These are phyloP conservation scores for Zaprionus nigranus DNA, from an alignment of 1,140 invertebrate genomes.

Conservation along the genomic window DNA sequence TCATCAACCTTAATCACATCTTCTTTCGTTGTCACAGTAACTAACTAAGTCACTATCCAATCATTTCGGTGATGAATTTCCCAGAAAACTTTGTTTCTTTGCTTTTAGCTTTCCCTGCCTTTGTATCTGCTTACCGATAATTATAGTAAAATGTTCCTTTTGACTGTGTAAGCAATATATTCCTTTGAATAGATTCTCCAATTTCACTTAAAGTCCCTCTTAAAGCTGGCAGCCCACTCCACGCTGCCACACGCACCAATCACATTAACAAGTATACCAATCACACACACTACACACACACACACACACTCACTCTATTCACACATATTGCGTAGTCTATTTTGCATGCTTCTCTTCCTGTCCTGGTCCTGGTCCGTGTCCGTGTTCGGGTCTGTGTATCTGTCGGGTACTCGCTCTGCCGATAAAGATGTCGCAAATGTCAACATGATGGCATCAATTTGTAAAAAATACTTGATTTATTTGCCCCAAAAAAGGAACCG, in stretches of 20 bases:
- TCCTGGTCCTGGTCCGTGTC: no score
- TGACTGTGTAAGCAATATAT: background rate
- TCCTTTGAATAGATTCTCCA: background rate
- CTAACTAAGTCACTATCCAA: slow-evolving; percentile 8
- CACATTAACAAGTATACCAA: slow-evolving; percentile 31
- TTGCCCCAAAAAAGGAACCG: slow-evolving; percentile 44
- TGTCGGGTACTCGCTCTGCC: slow-evolving; percentile 36
- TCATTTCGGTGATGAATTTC: slow-evolving; percentile 69
- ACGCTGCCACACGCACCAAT: slow-evolving; percentile 20
- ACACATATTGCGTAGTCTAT: slow-evolving; percentile 7
- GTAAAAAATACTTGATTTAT: slow-evolving; percentile 83
- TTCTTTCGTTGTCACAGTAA: background rate
- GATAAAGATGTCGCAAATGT: slow-evolving; percentile 83
- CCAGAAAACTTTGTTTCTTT: slow-evolving; percentile 44
- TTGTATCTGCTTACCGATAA: slow-evolving; percentile 21
- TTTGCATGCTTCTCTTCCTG: slow-evolving; percentile 30
- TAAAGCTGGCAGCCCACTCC: background rate
- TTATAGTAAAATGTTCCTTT: slow-evolving; percentile 17
- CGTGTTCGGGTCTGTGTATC: background rate
- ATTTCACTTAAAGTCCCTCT: background rate
- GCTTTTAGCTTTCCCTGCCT: slow-evolving; percentile 8
- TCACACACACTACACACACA: slow-evolving; percentile 3
- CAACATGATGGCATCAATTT: slow-evolving; percentile 83
- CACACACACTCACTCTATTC: background rate
- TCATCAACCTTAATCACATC: background rate